A percentile compares a stretch with the other conserved stretches of the same genome.
Evolutionary conservation across 2,113 vertebrate species (phyloP).

Genomic region (Bombycilla garrulus): DNA sequence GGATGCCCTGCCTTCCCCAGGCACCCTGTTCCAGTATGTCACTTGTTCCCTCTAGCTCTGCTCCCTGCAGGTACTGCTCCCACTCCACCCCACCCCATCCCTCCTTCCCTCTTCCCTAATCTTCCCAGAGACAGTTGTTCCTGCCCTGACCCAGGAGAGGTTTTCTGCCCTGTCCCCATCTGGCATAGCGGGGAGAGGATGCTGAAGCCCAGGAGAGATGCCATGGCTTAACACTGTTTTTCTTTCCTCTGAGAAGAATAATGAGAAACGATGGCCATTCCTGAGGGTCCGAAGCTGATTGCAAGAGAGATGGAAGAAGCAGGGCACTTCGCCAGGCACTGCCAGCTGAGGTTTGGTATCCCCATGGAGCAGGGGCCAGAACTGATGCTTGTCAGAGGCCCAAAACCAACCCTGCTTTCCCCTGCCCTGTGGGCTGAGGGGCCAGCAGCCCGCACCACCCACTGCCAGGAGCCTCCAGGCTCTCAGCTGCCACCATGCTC

Average conservation of each 20-base stretch:
- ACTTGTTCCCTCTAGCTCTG: neutral
- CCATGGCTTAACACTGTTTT: neutral
- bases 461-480: neutral
- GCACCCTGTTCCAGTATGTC: neutral
- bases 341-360: slow-evolving; percentile 61
- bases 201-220: neutral
- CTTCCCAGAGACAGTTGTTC: neutral
- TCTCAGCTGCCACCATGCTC: neutral
- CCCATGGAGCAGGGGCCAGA: slow-evolving; percentile 13
- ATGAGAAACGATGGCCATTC: slow-evolving; percentile 92
- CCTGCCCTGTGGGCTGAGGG: neutral
- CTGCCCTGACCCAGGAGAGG: neutral
- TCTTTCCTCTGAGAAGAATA: slow-evolving; percentile 76
- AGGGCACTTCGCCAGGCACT: slow-evolving; percentile 16
- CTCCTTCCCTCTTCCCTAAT: neutral
- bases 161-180: neutral
- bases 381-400: slow-evolving; percentile 37
- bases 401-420: neutral
- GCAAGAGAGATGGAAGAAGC: slow-evolving; percentile 12
- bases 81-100: neutral
- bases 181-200: neutral
- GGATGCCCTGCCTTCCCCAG: neutral
- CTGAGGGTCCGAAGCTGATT: slow-evolving; percentile 72
- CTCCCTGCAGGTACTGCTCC: neutral
- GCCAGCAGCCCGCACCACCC: neutral